A percentile compares a stretch with the other conserved stretches of the same genome.
phyloP scores from a whole-genome alignment of 92 coral and sea anemone species.

The Phenganax marumi region DNA sequence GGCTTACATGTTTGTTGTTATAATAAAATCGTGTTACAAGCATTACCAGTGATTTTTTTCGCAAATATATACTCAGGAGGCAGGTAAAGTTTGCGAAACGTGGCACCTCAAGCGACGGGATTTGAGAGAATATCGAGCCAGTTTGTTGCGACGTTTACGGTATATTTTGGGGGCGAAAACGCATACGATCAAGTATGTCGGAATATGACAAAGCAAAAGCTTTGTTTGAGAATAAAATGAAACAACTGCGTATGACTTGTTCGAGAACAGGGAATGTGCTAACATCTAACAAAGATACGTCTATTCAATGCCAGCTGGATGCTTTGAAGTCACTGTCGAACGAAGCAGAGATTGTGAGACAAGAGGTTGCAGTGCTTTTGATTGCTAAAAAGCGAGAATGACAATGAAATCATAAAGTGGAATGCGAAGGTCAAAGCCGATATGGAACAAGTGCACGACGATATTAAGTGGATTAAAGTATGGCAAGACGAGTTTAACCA shows the following conservation, averaged over 20 bases:
- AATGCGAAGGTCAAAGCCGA: neutral
- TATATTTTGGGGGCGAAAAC: neutral
- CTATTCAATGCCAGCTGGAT: constrained; percentile 27
- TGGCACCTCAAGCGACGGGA: neutral
- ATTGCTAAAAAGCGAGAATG: constrained; percentile 31
- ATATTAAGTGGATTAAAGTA: neutral
- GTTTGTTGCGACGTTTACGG: neutral
- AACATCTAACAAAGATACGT: neutral
- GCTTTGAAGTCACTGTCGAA: constrained; percentile 26
- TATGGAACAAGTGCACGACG: neutral
- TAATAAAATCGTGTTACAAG: no score
- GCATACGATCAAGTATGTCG: neutral
- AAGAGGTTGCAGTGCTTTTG: constrained; percentile 23
- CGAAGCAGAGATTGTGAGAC: constrained; percentile 34
- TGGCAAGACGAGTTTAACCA: neutral
- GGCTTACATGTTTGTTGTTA: no score
- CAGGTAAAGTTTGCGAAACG: neutral
- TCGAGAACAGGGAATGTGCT: constrained; percentile 7
- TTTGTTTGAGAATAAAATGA: constrained; percentile 21
- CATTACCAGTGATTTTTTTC: no score
- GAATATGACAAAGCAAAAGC: constrained; percentile 17
- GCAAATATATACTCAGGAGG: neutral
- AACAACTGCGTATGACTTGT: constrained; percentile 24
- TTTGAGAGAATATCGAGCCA: neutral
- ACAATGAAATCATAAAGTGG: constrained; percentile 18